Percentiles rank a stretch among this genome's conserved stretches.
Conservation (phyloP, 2,888 invertebrate species). For the Ophion costatus region DNA sequence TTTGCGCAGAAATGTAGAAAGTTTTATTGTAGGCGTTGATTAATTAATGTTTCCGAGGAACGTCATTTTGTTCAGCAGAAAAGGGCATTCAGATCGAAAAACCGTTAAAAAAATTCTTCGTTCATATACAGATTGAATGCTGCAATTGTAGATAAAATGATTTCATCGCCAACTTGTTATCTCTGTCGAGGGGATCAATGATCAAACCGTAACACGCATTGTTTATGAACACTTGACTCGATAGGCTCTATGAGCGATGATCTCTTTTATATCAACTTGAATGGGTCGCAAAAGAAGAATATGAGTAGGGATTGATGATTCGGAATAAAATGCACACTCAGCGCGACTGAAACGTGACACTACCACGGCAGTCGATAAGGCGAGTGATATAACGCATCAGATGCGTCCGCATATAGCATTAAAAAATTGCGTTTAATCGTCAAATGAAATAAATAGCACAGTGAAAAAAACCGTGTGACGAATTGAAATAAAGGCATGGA, state of each 20-base stretch:
- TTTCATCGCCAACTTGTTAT: background rate
- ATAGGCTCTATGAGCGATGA: background rate
- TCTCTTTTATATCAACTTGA: background rate
- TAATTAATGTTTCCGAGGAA: too few relatives aligned
- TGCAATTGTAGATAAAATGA: background rate
- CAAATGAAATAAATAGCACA: background rate
- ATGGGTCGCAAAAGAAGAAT: conserved; percentile 11
- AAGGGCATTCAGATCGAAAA: background rate
- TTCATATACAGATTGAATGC: background rate
- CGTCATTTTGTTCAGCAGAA: too few relatives aligned
- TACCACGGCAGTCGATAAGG: background rate
- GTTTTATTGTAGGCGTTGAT: too few relatives aligned
- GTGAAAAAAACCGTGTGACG: background rate
- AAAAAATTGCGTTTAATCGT: background rate
- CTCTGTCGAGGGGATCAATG: background rate
- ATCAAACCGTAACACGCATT: conserved; percentile 8
- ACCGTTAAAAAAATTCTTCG: background rate
- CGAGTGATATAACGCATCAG: background rate
- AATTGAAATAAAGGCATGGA: background rate
- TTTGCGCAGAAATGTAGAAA: too few relatives aligned
- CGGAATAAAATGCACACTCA: background rate
- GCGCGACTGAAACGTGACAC: background rate
- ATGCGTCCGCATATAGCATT: background rate
- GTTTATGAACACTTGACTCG: conserved; percentile 13
- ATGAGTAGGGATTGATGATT: conserved; percentile 6